phyloP scores from a whole-genome alignment of 2,113 vertebrate species.

The Apus apus region DNA sequence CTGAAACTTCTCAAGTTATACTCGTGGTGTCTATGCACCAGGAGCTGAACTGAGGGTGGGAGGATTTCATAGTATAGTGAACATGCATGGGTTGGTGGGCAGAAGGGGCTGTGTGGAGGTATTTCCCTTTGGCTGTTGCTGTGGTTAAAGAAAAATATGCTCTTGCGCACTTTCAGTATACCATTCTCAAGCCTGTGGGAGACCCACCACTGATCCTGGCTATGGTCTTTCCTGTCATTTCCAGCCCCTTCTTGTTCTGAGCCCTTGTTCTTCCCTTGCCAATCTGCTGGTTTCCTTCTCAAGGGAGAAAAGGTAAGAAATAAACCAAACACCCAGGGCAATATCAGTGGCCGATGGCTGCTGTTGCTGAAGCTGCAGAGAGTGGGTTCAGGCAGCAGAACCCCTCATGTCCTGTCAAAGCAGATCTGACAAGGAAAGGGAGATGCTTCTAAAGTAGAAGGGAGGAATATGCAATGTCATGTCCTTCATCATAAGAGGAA shows the following conservation, averaged over 20 bases:
- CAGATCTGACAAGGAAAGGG: neutral
- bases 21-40: neutral
- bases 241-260: neutral
- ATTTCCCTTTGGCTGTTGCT: no score
- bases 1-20: neutral
- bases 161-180: no score
- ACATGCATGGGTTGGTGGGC: no score
- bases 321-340: neutral
- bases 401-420: neutral
- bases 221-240: neutral
- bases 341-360: neutral
- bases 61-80: no score
- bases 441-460: neutral
- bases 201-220: accelerated
- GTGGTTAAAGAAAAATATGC: no score
- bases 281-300: neutral
- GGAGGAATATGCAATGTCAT: neutral
- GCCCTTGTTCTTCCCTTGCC: neutral
- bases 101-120: no score
- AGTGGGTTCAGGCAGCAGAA: neutral
- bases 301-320: neutral
- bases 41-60: no score
- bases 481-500: neutral
- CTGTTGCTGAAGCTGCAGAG: neutral
- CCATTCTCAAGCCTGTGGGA: accelerated